These are phyloP conservation scores for Phrynocephalus guinanensis DNA, from an alignment of 2,797 vertebrate species.

Conservation along the genomic window DNA sequence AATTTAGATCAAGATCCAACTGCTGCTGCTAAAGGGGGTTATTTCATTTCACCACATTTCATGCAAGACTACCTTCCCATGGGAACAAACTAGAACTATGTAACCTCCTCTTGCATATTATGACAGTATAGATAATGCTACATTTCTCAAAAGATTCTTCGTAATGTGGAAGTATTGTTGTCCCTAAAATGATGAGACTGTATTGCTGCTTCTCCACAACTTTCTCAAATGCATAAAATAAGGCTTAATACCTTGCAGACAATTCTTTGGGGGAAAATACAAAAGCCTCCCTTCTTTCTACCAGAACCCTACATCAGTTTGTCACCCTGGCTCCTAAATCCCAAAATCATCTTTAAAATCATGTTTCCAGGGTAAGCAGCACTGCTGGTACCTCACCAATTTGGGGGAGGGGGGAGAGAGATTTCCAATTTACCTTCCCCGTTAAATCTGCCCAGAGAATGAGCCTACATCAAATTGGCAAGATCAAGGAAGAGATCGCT, in stretches of 20 bases:
- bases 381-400: slow-evolving; percentile 47
- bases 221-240: slow-evolving; percentile 34
- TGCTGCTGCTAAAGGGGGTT: not conserved
- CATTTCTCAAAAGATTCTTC: slow-evolving; percentile 11
- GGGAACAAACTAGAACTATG: not conserved
- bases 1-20: not conserved
- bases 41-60: not conserved
- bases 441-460: slow-evolving; percentile 72
- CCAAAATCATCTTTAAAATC: slow-evolving; percentile 66
- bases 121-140: not conserved
- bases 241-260: slow-evolving; percentile 30
- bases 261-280: slow-evolving; percentile 43
- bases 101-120: not conserved
- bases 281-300: slow-evolving; percentile 42
- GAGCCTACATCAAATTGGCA: slow-evolving; percentile 71
- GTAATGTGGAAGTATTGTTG: slow-evolving; percentile 25
- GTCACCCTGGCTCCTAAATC: slow-evolving; percentile 58
- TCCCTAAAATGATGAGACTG: not conserved
- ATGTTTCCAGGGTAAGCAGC: slow-evolving; percentile 41
- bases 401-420: slow-evolving; percentile 44
- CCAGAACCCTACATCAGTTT: slow-evolving; percentile 46
- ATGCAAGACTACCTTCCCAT: not conserved
- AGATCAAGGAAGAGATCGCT: slow-evolving; percentile 69
- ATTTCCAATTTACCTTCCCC: slow-evolving; percentile 72
- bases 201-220: not conserved